These are phyloP conservation scores for Chrysolophus pictus DNA, from an alignment of 2,797 vertebrate species.

Conservation along the genomic window DNA sequence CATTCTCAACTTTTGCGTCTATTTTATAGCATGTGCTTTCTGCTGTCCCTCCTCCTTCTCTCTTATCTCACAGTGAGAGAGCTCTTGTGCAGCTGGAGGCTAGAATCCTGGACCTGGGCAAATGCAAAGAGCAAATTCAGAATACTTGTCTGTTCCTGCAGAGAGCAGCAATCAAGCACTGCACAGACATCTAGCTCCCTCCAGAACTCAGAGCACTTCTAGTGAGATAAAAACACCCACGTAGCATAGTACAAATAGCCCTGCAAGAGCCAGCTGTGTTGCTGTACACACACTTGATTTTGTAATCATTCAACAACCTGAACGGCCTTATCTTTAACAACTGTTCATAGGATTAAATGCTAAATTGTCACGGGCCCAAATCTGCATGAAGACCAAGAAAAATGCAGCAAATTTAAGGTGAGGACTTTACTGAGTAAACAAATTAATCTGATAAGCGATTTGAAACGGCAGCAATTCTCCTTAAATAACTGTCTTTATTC, in stretches of 20 bases:
- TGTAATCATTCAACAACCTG: background rate
- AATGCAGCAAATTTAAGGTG: background rate
- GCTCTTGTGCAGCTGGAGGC: background rate
- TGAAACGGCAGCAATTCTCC: slow-evolving; percentile 4
- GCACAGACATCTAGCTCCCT: background rate
- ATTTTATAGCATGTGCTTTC: background rate
- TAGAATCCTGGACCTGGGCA: background rate
- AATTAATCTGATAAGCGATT: background rate
- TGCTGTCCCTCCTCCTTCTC: background rate
- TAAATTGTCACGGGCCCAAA: background rate
- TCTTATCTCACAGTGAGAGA: background rate
- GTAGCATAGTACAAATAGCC: background rate
- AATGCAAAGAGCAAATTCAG: background rate
- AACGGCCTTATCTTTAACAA: background rate
- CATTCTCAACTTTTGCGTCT: background rate
- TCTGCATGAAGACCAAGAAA: background rate
- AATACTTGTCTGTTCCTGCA: background rate
- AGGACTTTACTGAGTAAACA: background rate
- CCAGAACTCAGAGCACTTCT: background rate
- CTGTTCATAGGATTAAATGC: background rate
- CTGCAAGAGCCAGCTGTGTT: background rate
- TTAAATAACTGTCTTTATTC: slow-evolving; percentile 26
- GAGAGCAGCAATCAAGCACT: background rate
- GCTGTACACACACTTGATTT: background rate
- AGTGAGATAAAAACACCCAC: background rate